phyloP scores from a whole-genome alignment of 2,888 invertebrate species.

The Argyra leucocephala region DNA sequence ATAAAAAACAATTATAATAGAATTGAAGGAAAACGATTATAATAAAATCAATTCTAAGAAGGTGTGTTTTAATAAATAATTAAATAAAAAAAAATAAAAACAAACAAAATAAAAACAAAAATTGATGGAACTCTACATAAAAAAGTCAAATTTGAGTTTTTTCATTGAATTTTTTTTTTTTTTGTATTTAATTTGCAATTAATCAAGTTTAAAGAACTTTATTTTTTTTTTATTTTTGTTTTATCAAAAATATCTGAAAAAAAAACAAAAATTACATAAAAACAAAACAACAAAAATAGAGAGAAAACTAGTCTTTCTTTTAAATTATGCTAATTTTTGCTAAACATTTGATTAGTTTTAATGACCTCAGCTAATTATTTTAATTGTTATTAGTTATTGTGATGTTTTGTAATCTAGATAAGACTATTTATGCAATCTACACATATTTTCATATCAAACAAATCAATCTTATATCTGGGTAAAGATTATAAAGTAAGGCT shows the following conservation, averaged over 20 bases:
- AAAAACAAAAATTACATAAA: no score
- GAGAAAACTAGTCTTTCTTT: not conserved
- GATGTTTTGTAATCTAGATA: no score
- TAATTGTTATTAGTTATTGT: not conserved
- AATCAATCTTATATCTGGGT: no score
- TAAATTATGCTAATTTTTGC: not conserved
- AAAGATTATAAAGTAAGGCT: no score
- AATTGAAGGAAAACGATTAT: not conserved
- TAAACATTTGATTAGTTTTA: not conserved
- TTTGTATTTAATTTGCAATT: not conserved
- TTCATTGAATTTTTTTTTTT: not conserved
- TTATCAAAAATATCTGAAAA: not conserved
- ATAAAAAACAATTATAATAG: no score
- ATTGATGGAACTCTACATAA: no score
- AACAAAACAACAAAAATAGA: no score
- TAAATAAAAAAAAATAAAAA: no score
- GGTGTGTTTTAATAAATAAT: not conserved
- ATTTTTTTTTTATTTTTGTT: not conserved
- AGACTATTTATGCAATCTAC: no score
- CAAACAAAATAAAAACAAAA: no score
- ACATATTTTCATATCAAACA: no score
- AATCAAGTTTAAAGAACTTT: not conserved
- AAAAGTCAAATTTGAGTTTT: not conserved
- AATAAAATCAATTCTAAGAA: not conserved
- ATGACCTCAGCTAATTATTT: not conserved